A percentile compares a stretch with the other conserved stretches of the same genome.
Conservation (phyloP, 2,113 vertebrate species). For the Microcebus jonahi region DNA sequence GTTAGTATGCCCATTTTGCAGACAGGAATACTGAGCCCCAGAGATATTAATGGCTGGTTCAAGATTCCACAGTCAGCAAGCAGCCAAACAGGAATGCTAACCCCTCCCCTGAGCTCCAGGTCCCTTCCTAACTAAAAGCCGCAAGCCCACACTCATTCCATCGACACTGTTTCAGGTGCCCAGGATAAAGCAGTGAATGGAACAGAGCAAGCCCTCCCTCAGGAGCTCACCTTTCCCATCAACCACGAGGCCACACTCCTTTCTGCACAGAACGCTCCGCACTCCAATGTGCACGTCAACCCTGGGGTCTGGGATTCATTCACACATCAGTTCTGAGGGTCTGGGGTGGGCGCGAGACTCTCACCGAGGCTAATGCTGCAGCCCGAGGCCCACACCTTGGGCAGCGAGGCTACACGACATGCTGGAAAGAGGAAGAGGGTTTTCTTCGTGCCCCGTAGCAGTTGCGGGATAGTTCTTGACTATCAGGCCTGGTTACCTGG, state of each 20-base stretch:
- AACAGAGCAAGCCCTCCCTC: no score
- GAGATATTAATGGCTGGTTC: not conserved
- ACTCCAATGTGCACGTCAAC: rapidly evolving
- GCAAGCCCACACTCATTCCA: not conserved
- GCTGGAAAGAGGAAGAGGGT: not conserved
- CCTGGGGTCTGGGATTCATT: not conserved
- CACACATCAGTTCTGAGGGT: not conserved
- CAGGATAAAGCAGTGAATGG: not conserved
- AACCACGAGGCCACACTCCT: no score
- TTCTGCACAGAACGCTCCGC: not conserved
- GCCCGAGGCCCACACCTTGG: not conserved
- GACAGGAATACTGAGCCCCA: not conserved
- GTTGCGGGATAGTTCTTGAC: not conserved
- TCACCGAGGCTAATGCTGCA: not conserved
- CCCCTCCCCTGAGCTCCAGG: not conserved
- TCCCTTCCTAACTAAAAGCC: not conserved
- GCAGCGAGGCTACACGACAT: not conserved
- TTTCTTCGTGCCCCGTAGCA: rapidly evolving
- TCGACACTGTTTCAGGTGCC: not conserved
- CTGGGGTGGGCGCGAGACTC: not conserved
- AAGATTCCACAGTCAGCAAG: not conserved
- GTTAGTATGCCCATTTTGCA: not conserved
- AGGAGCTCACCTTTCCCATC: not conserved
- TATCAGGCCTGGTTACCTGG: not conserved
- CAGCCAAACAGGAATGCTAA: not conserved